phyloP scores from a whole-genome alignment of 1,140 invertebrate species.

The Ephestia elutella region DNA sequence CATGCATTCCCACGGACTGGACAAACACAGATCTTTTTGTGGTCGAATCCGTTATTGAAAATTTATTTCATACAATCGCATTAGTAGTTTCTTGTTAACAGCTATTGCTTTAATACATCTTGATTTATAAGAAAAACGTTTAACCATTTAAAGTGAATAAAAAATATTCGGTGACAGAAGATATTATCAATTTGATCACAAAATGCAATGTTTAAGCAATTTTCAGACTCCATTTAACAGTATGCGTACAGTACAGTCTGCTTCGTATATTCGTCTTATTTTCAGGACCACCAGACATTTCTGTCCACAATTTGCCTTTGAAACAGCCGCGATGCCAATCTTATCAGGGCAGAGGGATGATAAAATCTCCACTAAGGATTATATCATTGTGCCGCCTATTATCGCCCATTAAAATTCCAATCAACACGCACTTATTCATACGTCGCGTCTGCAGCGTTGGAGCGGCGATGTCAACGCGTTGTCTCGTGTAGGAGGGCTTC shows the following conservation, averaged over 20 bases:
- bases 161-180: too few relatives aligned
- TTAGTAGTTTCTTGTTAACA: too few relatives aligned
- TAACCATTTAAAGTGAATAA: too few relatives aligned
- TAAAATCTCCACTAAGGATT: constrained; percentile 64
- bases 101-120: too few relatives aligned
- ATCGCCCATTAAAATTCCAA: constrained; percentile 68
- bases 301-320: constrained; percentile 68
- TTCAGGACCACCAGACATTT: constrained; percentile 44
- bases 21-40: constrained; percentile 2
- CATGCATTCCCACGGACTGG: constrained; percentile 44
- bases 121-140: too few relatives aligned
- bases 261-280: neutral
- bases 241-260: neutral
- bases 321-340: constrained; percentile 55
- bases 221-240: too few relatives aligned
- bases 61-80: neutral
- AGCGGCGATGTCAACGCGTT: constrained; percentile 33
- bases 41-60: neutral
- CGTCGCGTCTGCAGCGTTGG: constrained; percentile 32
- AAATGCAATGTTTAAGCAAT: too few relatives aligned
- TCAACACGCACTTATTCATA: constrained; percentile 67
- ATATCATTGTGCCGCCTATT: constrained; percentile 70
- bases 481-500: constrained; percentile 39
- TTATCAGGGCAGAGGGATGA: constrained; percentile 66
- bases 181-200: too few relatives aligned